Base-by-base conservation (phyloP, 2,113 vertebrate species). In the Riparia riparia region DNA sequence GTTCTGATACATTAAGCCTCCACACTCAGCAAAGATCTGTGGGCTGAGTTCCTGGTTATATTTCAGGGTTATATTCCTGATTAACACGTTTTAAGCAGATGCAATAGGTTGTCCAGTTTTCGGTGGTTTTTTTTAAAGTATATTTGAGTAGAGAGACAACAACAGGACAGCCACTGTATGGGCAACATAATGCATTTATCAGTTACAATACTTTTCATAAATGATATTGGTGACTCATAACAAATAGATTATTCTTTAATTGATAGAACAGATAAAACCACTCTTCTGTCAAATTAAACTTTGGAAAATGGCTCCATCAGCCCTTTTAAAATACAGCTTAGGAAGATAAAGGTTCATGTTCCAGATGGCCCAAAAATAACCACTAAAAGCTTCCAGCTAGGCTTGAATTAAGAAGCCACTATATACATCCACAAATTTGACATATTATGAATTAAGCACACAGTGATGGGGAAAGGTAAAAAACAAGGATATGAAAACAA, bases 281-380 rank as follows among this genome's bases (percentile, higher is more conserved):
- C 14, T 87, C 78, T 63, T 79, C 93, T 91, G 74, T 77, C 90
- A 96, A 96, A 94, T 94, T 90, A 73, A 95, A 91, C 74, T 92
- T 87, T 88, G 49, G 90, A n/a, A 94, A 96, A 97, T 56, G 19
- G 88, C 37, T 74, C 65, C 65, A 93, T 92, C 53, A 72, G 17
- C 41, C 45, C 18, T 68, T 93, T 81, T 58, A 86, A 95, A 89
- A 86, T 49, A 56, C 22, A 81, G 25, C 19, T 37, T 61, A 42
- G 42, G 37, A 92, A 94, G 32, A 93, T 71, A 63, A 78, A 93
- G 76, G 51, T 83, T 95, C 78, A 31, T 66, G 32, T 94, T 97
- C 85, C 92, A 93, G 78, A 92, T 82, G 77, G 66, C 44, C 66
- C 64, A 78, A 80, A 96, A 96, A 84, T 69, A 83, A 76, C 68